Percentiles rank a stretch among this genome's conserved stretches.
phyloP scores from a whole-genome alignment of 2,113 vertebrate species.

The Mesocricetus auratus region DNA sequence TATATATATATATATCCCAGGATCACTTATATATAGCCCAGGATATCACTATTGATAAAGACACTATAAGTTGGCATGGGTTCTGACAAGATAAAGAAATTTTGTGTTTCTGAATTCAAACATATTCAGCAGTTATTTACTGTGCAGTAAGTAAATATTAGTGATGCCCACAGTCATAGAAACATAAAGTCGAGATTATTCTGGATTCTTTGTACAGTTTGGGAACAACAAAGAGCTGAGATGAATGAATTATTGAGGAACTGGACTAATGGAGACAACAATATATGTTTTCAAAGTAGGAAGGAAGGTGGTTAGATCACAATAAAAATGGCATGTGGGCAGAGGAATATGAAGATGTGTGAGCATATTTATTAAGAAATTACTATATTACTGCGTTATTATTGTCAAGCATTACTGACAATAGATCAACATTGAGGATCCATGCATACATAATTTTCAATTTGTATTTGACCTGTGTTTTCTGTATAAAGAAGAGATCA shows the following conservation, averaged over 20 bases:
- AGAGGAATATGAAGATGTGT: not conserved
- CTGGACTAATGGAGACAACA: not conserved
- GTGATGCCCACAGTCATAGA: not conserved
- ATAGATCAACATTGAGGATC: slow-evolving; percentile 52
- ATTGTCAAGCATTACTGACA: not conserved
- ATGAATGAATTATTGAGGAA: not conserved
- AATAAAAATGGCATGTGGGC: not conserved
- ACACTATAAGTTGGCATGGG: not conserved
- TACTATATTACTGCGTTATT: not conserved
- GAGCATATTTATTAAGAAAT: not conserved
- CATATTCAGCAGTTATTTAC: not conserved
- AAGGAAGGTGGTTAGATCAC: not conserved
- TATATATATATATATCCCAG: not conserved
- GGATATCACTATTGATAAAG: not conserved
- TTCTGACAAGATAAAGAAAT: not conserved
- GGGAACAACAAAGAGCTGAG: not conserved
- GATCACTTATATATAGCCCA: not conserved
- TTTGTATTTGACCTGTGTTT: slow-evolving; percentile 68
- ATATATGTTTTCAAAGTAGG: not conserved
- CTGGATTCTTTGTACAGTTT: not conserved
- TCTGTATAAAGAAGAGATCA: slow-evolving; percentile 55
- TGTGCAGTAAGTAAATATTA: not conserved
- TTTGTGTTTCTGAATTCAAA: not conserved
- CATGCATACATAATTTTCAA: slow-evolving; percentile 43
- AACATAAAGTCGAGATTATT: not conserved